These are phyloP conservation scores for Monodelphis domestica DNA, from an alignment of 2,797 vertebrate species.

Conservation along the genomic window DNA sequence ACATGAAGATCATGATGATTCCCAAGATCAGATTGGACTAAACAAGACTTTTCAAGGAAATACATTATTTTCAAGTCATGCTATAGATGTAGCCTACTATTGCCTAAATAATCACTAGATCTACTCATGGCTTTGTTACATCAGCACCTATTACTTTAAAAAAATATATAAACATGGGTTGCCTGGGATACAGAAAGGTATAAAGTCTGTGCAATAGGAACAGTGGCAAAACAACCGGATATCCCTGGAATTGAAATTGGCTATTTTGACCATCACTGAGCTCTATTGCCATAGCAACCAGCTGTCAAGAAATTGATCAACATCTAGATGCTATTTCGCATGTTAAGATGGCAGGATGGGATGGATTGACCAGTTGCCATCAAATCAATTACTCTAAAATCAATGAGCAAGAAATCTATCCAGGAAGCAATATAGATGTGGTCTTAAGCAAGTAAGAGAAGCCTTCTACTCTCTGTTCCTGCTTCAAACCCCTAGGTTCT, in stretches of 20 bases:
- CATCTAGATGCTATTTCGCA: background rate
- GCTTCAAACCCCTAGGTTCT: background rate
- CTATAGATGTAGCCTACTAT: background rate
- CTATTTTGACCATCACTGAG: conserved; percentile 2
- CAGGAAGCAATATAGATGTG: background rate
- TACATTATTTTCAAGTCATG: background rate
- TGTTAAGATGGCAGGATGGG: background rate
- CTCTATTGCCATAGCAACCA: background rate
- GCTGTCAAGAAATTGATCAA: background rate
- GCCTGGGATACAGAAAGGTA: background rate
- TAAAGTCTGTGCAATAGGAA: background rate
- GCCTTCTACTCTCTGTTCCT: background rate
- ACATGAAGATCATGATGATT: background rate
- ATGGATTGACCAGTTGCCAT: background rate
- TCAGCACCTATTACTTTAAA: background rate
- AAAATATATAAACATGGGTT: background rate
- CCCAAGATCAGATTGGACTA: background rate
- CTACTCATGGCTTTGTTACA: background rate
- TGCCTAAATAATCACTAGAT: background rate
- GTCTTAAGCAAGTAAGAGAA: background rate
- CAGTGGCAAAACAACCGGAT: background rate
- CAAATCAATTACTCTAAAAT: background rate
- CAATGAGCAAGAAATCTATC: background rate
- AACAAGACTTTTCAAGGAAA: background rate
- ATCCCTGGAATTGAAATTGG: background rate